Percentiles rank a stretch among this genome's conserved stretches.
These are phyloP conservation scores for Nerophis ophidion DNA, from an alignment of 2,113 vertebrate genomes.

Conservation along the genomic window DNA sequence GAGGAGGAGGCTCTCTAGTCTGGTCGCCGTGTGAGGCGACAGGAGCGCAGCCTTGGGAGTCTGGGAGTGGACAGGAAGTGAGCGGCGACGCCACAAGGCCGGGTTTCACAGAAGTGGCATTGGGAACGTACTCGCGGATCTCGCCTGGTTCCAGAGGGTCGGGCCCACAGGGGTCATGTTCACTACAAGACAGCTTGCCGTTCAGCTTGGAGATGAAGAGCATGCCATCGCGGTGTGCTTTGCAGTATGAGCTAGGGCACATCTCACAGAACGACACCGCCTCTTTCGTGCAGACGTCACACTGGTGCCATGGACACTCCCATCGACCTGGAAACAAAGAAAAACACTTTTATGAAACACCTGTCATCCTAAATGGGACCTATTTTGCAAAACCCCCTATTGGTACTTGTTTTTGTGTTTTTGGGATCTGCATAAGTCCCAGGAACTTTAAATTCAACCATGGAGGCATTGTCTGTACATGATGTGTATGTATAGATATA, in stretches of 20 bases:
- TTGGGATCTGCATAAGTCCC: too few species aligned
- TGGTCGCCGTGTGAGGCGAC: conserved; percentile 5
- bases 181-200: conserved; percentile 91
- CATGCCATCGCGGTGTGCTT: conserved; percentile 91
- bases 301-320: conserved; percentile 99
- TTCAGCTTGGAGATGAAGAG: conserved; percentile 98
- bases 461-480: too few species aligned
- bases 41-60: not conserved
- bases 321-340: conserved; percentile 80
- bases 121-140: conserved; percentile 85
- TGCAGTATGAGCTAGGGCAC: conserved; percentile 97
- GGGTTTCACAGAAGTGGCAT: conserved; percentile 37
- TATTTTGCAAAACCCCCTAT: too few species aligned
- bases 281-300: conserved; percentile 90
- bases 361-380: too few species aligned
- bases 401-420: too few species aligned
- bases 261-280: conserved; percentile 96
- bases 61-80: conserved; percentile 7
- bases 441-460: too few species aligned
- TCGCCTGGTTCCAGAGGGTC: conserved; percentile 94
- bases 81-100: conserved; percentile 9
- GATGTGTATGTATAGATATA: too few species aligned
- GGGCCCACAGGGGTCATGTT: conserved; percentile 93
- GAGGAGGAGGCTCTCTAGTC: conserved; percentile 39
- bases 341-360: not conserved